Evolutionary conservation across 2,113 vertebrate species (phyloP).

Genomic region (Hippocampus barbouri): DNA sequence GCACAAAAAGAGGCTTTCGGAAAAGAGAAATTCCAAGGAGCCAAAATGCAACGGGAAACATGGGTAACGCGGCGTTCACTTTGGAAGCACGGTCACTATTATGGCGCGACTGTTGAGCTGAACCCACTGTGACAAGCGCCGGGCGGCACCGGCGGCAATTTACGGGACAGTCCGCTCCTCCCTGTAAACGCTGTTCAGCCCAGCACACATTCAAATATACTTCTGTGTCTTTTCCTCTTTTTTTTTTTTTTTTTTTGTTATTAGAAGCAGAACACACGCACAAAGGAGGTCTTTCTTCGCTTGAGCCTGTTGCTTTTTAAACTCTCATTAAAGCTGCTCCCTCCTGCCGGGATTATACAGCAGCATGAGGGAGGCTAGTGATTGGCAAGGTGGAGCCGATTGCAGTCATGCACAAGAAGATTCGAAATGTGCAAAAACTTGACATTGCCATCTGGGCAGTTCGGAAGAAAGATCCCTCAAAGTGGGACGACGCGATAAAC

Average conservation of each 20-base stretch:
- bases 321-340: constrained; percentile 45
- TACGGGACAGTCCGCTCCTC: constrained; percentile 16
- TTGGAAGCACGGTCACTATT: constrained; percentile 60
- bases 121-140: constrained; percentile 23
- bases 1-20: constrained; percentile 60
- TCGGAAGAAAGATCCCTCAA: constrained; percentile 4
- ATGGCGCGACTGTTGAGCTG: constrained; percentile 3
- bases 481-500: constrained; percentile 11
- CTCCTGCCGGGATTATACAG: constrained; percentile 5
- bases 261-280: constrained; percentile 29
- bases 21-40: constrained; percentile 45
- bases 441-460: constrained; percentile 44
- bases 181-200: constrained; percentile 10
- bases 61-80: constrained; percentile 48
- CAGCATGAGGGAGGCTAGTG: constrained; percentile 25
- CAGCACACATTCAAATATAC: constrained; percentile 12
- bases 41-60: constrained; percentile 42
- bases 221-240: background rate
- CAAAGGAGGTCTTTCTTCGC: constrained; percentile 58
- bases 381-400: constrained; percentile 20
- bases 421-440: constrained; percentile 20
- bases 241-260: constrained; percentile 17
- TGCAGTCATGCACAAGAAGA: constrained; percentile 40
- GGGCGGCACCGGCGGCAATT: constrained; percentile 17
- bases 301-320: constrained; percentile 35